Conservation (phyloP, 2,113 vertebrate genomes). For the Hemiscyllium ocellatum region DNA sequence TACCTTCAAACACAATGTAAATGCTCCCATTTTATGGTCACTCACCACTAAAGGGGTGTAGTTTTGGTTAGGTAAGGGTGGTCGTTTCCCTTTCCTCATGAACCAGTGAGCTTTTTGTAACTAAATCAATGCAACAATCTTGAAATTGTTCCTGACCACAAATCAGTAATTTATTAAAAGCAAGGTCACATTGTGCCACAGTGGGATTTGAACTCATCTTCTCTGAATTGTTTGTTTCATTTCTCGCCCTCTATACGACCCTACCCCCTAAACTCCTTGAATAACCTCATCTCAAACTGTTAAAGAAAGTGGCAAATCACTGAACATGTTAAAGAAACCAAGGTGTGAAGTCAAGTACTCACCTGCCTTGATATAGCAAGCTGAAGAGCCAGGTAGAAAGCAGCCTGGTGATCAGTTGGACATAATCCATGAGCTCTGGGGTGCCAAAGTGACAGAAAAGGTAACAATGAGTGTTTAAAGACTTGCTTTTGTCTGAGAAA, state of each 20-base stretch:
- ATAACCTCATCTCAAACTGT: not conserved
- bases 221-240: not conserved
- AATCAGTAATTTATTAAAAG: not conserved
- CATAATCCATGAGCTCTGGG: slow-evolving; percentile 89
- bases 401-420: slow-evolving; percentile 87
- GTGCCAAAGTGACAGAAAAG: not conserved
- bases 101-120: not conserved
- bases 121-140: not conserved
- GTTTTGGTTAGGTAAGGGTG: not conserved
- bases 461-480: not conserved
- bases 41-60: not conserved
- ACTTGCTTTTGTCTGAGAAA: not conserved
- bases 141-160: not conserved
- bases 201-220: not conserved
- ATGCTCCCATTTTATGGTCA: no score
- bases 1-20: no score
- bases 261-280: not conserved
- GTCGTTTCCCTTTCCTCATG: not conserved
- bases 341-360: slow-evolving; percentile 43
- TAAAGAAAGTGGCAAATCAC: not conserved
- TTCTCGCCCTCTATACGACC: not conserved
- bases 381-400: slow-evolving; percentile 91
- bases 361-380: slow-evolving; percentile 97
- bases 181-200: not conserved
- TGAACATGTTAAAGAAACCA: not conserved